phyloP scores from a whole-genome alignment of 1,140 invertebrate genomes.

The Papilio glaucus region DNA sequence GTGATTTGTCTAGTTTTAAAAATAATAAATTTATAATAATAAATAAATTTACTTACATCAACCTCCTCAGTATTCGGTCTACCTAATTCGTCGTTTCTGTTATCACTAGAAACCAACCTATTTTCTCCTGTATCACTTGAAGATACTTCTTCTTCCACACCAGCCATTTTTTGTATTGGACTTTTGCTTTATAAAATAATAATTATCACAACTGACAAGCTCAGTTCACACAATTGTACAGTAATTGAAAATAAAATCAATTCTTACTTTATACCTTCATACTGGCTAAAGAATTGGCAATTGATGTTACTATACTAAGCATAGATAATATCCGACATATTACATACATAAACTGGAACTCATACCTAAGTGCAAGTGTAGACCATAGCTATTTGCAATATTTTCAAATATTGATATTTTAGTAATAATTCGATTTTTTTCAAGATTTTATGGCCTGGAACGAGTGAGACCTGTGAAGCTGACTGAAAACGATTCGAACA shows the following conservation, averaged over 20 bases:
- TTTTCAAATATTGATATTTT: too few species aligned
- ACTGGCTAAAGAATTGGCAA: background rate
- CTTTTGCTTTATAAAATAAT: constrained; percentile 13
- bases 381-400: too few species aligned
- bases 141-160: constrained; percentile 49
- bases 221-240: background rate
- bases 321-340: too few species aligned
- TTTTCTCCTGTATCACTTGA: constrained; percentile 45
- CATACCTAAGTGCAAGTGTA: too few species aligned
- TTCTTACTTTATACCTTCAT: background rate
- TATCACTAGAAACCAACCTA: constrained; percentile 56
- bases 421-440: too few species aligned
- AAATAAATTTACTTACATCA: constrained; percentile 52
- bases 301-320: background rate
- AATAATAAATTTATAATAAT: background rate
- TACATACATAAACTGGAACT: too few species aligned
- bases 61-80: constrained; percentile 44
- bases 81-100: constrained; percentile 45
- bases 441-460: too few species aligned
- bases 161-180: constrained; percentile 52
- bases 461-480: too few species aligned
- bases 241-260: constrained; percentile 10
- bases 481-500: too few species aligned
- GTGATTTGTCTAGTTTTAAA: too few species aligned
- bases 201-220: background rate